Conservation (phyloP, 2,888 invertebrate species). For the Lasioglossum calceatum region DNA sequence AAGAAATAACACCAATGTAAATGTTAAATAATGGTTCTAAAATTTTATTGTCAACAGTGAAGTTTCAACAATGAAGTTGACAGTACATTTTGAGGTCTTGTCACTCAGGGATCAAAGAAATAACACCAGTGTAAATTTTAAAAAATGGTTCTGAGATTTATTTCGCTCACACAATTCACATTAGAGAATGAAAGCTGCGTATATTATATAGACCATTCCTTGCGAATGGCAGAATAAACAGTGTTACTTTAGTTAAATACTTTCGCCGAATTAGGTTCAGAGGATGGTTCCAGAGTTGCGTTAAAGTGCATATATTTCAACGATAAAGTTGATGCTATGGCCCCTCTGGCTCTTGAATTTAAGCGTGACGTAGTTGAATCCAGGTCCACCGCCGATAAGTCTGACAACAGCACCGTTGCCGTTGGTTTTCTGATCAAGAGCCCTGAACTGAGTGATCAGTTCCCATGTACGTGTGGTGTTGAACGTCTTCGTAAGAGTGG, state of each 20-base stretch:
- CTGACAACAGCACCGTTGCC: slow-evolving; percentile 84
- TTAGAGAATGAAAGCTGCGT: background rate
- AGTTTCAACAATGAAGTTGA: background rate
- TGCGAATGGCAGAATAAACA: background rate
- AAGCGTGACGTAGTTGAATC: slow-evolving; percentile 78
- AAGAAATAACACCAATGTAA: background rate
- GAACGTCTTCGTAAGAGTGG: slow-evolving; percentile 71
- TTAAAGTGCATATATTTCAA: slow-evolving; percentile 82
- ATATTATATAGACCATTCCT: background rate
- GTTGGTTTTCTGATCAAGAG: slow-evolving; percentile 83
- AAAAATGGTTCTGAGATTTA: background rate
- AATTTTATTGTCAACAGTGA: background rate
- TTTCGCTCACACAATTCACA: background rate
- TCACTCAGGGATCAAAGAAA: background rate
- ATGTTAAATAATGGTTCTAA: background rate
- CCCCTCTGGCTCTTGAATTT: slow-evolving; percentile 84
- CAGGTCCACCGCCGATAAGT: slow-evolving; percentile 83
- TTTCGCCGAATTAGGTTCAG: background rate
- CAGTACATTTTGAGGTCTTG: background rate
- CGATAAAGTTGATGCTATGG: slow-evolving; percentile 83
- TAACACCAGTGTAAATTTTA: background rate
- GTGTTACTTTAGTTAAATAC: background rate
- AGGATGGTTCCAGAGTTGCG: background rate
- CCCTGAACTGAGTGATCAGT: slow-evolving; percentile 81
- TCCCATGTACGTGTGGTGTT: slow-evolving; percentile 55